Evolutionary conservation across 2,797 vertebrate species (phyloP), one percentile per base, ranked within the genome.

Genomic region (Poecilia velifera): DNA sequence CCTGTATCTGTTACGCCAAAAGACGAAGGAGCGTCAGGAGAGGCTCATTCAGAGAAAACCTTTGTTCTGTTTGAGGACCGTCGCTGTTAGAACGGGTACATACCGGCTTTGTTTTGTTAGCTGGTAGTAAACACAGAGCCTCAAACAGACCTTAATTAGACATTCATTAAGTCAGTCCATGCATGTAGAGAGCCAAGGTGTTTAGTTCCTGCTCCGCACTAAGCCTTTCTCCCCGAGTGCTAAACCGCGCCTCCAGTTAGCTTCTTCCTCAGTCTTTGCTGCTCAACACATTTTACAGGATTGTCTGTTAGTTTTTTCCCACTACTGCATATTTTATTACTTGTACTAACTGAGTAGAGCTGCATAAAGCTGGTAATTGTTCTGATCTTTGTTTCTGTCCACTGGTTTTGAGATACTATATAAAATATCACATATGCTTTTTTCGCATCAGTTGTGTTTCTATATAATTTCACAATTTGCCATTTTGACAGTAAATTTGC

Each of bases 81-180:
- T 53, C 68, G 36, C 6, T 34, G 72, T 79, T 6, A 74, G 73
- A 75, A 72, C n/a, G 20, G 57, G 57, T 49, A 55, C 75, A 72
- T 31, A 2, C 72, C 66, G 73, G 59, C 82, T 76, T 84, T 77
- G 75, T 85, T 84, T 74, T 83, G 76, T 64, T 75, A 79, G 84
- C 76, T 81, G 76, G 45, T 72, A 66, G 76, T 80, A 82, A 85
- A 86, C 57, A 86, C 70, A 51, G 73, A 46, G 72, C 76, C 70
- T 82, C 76, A 79, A 82, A 82, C 82, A 73, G 78, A 74, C 75
- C 55, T 83, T 86, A 86, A 88, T 81, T 86, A 79, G 84, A 84
- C 76, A 43, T 85, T 82, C 76, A 82, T 84, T 84, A 76, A 81
- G 82, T 85, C 73, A 75, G 79, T 76, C 47, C 75, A 73, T 84